Evolutionary conservation across 2,797 vertebrate species (phyloP), one percentile per base, ranked within the genome.

Genomic region (Microhierax caerulescens): DNA sequence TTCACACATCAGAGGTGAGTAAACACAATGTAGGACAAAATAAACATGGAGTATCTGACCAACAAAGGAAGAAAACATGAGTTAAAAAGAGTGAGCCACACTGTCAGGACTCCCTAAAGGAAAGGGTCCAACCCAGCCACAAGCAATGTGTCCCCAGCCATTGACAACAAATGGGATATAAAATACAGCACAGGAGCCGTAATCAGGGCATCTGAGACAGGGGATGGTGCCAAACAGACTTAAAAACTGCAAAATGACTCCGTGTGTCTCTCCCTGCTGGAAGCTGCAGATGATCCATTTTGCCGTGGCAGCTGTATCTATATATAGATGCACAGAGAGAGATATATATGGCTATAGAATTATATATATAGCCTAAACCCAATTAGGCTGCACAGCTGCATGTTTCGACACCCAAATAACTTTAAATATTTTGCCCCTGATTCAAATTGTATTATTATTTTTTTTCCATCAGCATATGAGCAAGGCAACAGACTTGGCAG

Each of bases 401-500:
- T 6, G 23, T 34, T 93, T 63, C 3, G 25, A 45, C 45, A 64
- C 11, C 10, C 59, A 89, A 64, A 73, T 41, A 61, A 50, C 32
- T 64, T 30, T 1, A 61, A 78, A 10, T 72, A n/a, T 59, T 76
- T 82, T 64, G 47, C 25, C 50, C 30, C 53, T 1, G 3, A 24
- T 22, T 56, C 10, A 25, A 64, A 48, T 5, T 1, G 4, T 2
- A 16, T 75, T 12, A 7, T 25, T 65, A 10, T 64, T 21, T 4
- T 65, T 61, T 83, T 68, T 25, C 39, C 23, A 56, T 11, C 14
- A 9, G 11, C 2, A 3, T 65, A 43, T 39, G 45, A 64, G 17
- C 0, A 0, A 3, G 3, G 84, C 21, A 60, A 41, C 1, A 1
- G 45, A 36, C 1, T 1, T 0, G 2, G 65, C 59, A 37, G 47